These are phyloP conservation scores for Chaetoderma sp. DNA, from an alignment of 2,888 invertebrate genomes.

Conservation along the genomic window DNA sequence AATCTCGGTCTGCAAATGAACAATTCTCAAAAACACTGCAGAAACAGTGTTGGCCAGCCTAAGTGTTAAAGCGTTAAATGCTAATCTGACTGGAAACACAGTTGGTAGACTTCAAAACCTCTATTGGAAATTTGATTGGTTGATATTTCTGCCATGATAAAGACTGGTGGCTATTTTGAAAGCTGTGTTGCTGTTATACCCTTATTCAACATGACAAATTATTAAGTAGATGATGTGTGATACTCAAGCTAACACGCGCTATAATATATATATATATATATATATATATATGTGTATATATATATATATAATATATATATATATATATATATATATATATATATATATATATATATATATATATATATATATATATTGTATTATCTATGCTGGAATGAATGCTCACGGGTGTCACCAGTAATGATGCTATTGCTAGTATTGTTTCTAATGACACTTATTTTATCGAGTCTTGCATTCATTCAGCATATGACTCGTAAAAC, in stretches of 20 bases:
- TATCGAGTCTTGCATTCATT: no score
- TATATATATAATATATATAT: conserved; percentile 7
- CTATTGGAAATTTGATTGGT: neutral
- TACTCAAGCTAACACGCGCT: neutral
- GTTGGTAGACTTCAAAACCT: neutral
- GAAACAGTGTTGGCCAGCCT: no score
- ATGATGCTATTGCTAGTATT: no score
- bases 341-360: conserved; percentile 3
- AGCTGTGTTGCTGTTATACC: neutral
- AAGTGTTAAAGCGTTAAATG: no score
- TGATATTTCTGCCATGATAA: neutral
- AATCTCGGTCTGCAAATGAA: no score
- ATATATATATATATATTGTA: neutral
- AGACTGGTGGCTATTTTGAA: neutral
- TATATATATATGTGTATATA: conserved; percentile 1
- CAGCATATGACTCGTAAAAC: no score
- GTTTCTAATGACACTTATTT: no score
- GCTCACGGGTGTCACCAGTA: neutral
- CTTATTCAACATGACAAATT: neutral
- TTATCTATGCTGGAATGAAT: neutral
- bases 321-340: neutral
- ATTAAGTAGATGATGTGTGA: neutral
- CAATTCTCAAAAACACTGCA: no score
- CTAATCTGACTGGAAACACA: no score
- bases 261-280: neutral